Base-by-base conservation (phyloP, 2,888 invertebrate species). In the Scaptomyza tumidula region DNA sequence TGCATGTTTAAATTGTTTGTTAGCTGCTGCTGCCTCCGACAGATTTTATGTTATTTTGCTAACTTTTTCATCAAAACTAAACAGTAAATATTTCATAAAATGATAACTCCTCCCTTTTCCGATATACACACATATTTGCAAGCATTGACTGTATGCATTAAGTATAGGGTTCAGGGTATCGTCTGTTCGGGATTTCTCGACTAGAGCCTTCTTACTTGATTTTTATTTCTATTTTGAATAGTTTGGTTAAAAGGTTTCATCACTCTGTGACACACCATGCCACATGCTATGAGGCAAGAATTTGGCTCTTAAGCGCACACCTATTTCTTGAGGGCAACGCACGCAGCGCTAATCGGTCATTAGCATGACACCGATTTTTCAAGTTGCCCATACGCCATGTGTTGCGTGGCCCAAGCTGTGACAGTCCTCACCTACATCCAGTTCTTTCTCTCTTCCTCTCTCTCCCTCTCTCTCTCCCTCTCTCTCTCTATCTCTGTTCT, bases 291-390 rank as follows among this genome's bases (percentile, higher is more conserved):
- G 48, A n/a, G 19, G 33, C 50, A 57, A 50, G 46, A 37, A 48
- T 54, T 39, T 39, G 24, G 11, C 58, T 16, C 49, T 54, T 59
- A 33, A 55, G 45, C 16, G 16, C 75, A 67, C 63, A 60, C 71
- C 52, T 50, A 48, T 37, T n/a, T n/a, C 31, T 14, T 10, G n/a
- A 10, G 13, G 29, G 24, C 59, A 16, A 43, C 71, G 68, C 65
- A 76, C 70, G 72, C 75, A 43, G 65, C 64, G 56, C 66, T 85
- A 82, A 87, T 85, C 88, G 88, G 80, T 86, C 83, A 87, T 82
- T 87, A 74, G 66, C 86, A 86, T 80, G 84, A 75, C 86, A 79
- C 80, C 79, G 75, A 78, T 85, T 82, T 80, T 60, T 70, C 44
- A 71, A 57, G 67, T 77, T 83, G 60, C 67, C 71, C 65, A 74